Percentiles rank a stretch among this genome's conserved stretches.
Conservation (phyloP, 2,113 vertebrate species). For the Sminthopsis crassicaudata region DNA sequence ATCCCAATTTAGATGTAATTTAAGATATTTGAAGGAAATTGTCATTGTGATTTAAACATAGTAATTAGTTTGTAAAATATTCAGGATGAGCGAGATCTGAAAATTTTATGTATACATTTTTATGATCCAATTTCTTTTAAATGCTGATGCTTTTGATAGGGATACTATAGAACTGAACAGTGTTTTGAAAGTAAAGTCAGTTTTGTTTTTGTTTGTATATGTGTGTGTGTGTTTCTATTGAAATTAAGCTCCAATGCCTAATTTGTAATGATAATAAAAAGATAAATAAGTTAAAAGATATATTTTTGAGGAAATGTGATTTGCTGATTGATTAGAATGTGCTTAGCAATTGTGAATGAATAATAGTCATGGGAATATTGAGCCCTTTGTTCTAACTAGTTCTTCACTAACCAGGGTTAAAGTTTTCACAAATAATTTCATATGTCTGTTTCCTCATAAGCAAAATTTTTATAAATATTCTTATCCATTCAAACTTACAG, state of each 20-base stretch:
- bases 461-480: background rate
- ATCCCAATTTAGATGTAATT: slow-evolving; percentile 46
- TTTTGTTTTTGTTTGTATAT: background rate
- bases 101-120: slow-evolving; percentile 52
- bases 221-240: background rate
- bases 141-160: slow-evolving; percentile 36
- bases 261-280: background rate
- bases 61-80: slow-evolving; percentile 61
- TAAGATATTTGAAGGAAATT: slow-evolving; percentile 27
- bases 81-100: slow-evolving; percentile 31
- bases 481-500: background rate
- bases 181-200: slow-evolving; percentile 16
- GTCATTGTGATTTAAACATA: slow-evolving; percentile 41
- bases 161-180: slow-evolving; percentile 35
- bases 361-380: background rate
- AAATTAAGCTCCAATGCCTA: background rate
- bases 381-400: background rate
- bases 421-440: background rate
- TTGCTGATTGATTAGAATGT: background rate
- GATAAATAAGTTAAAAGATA: background rate
- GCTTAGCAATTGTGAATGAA: background rate
- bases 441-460: background rate
- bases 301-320: background rate
- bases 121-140: slow-evolving; percentile 53
- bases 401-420: background rate